Evolutionary conservation across 2,113 vertebrate species (phyloP).

Genomic region (Lophochroa leadbeateri): DNA sequence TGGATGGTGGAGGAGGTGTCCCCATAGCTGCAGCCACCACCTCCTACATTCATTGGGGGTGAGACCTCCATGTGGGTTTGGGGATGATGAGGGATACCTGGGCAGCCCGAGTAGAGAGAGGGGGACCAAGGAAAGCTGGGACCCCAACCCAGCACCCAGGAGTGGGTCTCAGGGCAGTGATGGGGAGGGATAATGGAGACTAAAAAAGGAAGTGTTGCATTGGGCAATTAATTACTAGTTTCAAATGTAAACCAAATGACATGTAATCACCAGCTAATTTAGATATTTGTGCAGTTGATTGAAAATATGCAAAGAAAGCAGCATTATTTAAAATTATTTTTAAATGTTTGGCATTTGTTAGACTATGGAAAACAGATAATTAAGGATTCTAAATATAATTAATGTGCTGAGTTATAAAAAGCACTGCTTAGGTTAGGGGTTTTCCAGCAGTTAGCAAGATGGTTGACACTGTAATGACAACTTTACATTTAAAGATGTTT

Average conservation of each 20-base stretch:
- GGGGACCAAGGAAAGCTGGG: not conserved
- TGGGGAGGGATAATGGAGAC: not conserved
- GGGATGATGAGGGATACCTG: not conserved
- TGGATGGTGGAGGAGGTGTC: not conserved
- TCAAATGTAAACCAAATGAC: not conserved
- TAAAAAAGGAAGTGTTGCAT: not conserved
- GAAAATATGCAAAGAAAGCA: constrained; percentile 63
- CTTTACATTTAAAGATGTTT: constrained; percentile 45
- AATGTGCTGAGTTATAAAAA: constrained; percentile 60
- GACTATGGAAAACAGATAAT: constrained; percentile 50
- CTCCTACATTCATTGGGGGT: rapidly evolving
- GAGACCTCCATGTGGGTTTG: not conserved
- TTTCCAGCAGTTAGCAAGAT: constrained; percentile 44
- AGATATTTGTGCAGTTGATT: constrained; percentile 60
- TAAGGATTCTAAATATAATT: constrained; percentile 66
- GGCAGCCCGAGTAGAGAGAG: rapidly evolving
- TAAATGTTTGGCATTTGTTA: constrained; percentile 59
- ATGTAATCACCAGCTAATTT: constrained; percentile 48
- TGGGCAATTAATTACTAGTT: not conserved
- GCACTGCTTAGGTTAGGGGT: constrained; percentile 49
- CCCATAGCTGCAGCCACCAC: not conserved
- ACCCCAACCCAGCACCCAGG: rapidly evolving
- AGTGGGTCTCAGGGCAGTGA: not conserved
- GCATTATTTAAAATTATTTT: constrained; percentile 60
- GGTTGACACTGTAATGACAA: constrained; percentile 35